Evolutionary conservation across 2,797 vertebrate species (phyloP).

Genomic region (Telmatherina bonti): DNA sequence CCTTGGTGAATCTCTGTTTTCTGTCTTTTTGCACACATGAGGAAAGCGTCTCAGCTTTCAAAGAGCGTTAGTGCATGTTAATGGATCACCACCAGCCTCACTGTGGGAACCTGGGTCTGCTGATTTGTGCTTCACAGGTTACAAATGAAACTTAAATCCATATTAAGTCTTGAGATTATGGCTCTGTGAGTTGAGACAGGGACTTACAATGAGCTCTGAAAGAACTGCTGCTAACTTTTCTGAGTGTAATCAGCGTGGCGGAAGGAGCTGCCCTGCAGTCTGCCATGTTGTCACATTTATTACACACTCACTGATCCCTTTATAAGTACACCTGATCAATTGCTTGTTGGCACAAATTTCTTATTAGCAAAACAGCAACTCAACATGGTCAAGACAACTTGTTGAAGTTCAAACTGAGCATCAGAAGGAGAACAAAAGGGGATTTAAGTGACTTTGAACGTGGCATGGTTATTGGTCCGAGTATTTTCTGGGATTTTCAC

Average conservation of each 20-base stretch:
- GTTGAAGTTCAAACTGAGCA: too few relatives aligned
- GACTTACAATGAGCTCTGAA: conserved; percentile 2
- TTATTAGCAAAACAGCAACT: too few relatives aligned
- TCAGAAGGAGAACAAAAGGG: too few relatives aligned
- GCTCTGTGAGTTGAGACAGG: conserved; percentile 9
- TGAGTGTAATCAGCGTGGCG: neutral
- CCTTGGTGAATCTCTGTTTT: conserved; percentile 22
- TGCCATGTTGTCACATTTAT: neutral
- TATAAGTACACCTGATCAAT: too few relatives aligned
- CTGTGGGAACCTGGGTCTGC: conserved; percentile 12
- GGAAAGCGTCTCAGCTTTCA: conserved; percentile 13
- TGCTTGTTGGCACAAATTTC: too few relatives aligned
- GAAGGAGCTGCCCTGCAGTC: neutral
- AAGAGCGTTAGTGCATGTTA: conserved; percentile 15
- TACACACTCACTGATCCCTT: too few relatives aligned
- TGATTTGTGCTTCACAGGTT: conserved; percentile 21
- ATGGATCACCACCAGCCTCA: conserved; percentile 20
- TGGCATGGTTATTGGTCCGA: too few relatives aligned
- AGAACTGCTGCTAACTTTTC: neutral
- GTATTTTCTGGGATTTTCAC: too few relatives aligned
- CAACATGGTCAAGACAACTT: too few relatives aligned
- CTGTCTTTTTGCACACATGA: conserved; percentile 17
- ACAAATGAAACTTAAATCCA: conserved; percentile 32
- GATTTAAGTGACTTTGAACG: too few relatives aligned
- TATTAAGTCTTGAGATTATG: conserved; percentile 6